Evolutionary conservation across 2,113 vertebrate genomes (phyloP).

Genomic region (Barnardius zonarius): DNA sequence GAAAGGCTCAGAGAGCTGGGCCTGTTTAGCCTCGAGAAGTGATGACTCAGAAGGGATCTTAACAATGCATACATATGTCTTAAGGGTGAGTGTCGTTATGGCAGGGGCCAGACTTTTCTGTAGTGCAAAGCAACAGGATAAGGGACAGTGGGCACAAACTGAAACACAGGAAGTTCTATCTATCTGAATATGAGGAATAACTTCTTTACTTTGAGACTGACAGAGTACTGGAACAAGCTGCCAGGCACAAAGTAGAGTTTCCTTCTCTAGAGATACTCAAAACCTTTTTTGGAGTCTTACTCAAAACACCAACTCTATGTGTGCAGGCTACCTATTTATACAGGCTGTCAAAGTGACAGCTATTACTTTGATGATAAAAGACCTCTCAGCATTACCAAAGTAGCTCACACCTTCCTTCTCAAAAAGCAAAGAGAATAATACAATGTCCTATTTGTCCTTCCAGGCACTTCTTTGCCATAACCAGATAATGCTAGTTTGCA

Average conservation of each 20-base stretch:
- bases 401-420: not conserved
- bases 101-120: not conserved
- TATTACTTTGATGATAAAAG: not conserved
- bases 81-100: not conserved
- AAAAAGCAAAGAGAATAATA: not conserved
- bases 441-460: not conserved
- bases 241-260: not conserved
- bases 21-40: not conserved
- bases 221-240: not conserved
- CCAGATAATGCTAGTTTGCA: not conserved
- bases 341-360: not conserved
- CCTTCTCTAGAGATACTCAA: not conserved
- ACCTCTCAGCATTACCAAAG: not conserved
- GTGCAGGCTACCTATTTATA: not conserved
- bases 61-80: not conserved
- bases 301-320: not conserved
- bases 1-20: not conserved
- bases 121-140: not conserved
- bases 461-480: not conserved
- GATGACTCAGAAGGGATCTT: not conserved
- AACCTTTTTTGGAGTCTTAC: not conserved
- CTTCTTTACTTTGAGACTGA: not conserved
- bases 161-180: not conserved
- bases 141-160: not conserved
- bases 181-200: not conserved